Evolutionary conservation across 2,797 vertebrate genomes (phyloP), one percentile per base, ranked within the genome.

Genomic region (Scyliorhinus canicula): DNA sequence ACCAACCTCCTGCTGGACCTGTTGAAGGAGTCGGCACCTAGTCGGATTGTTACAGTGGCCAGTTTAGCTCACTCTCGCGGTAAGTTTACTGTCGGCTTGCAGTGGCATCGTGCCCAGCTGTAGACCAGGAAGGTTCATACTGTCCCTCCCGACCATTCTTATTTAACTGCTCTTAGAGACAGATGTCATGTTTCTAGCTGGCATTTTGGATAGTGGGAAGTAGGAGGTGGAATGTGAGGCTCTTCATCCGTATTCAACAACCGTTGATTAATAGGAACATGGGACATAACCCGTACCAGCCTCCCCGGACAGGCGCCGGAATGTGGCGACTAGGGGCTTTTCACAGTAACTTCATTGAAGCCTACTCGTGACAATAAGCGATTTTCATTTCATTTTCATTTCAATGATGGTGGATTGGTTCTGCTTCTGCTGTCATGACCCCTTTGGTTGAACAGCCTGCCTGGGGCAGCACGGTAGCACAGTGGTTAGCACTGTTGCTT

Each of bases 1-100:
- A 97, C 97, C 71, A 97, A 97, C 95, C 96, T 96, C 95, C 97
- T 97, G 47, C 96, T 97, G 1, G 96, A 97, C 95, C 88, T 97
- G 95, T 95, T 97, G 95, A 97, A 97, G 96, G 97, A 97, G 93
- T 97, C 97, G 0, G 0, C 96, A 65, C 96, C 96, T 14, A 96
- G 96, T 50, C 96, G 96, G 28, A 95, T 96, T 19, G 95, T 96
- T 69, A 96, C 95, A 28, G 96, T 96, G 31, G 96, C 97, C 95
- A 97, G 97, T 85, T 11, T 97, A 88, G 97, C 95, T 16, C 97
- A 97, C 2, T 95, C 96, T 95, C 96, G 93, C 95, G 97, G 96
- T 97, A 47, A 67, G 44, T 21, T 60, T 57, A 7, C 31, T 57
- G 52, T 35, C 55, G 4, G 16, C 11, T 57, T 47, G 50, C 11